Evolutionary conservation across 2,888 invertebrate species (phyloP), one percentile per base, ranked within the genome.

Genomic region (Netelia fuscicornis): DNA sequence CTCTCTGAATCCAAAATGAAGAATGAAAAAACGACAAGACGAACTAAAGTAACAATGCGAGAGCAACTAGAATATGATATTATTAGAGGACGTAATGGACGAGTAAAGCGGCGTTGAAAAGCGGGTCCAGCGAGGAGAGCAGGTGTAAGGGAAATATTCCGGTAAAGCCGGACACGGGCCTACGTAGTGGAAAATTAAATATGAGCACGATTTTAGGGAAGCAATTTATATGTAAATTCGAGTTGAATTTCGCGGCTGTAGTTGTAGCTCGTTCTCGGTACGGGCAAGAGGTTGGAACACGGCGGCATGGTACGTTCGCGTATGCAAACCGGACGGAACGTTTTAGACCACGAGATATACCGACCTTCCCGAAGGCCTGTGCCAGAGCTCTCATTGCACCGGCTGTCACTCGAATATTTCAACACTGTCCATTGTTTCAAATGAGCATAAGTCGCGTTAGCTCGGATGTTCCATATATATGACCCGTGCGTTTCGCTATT

Each of bases 141-240:
- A 86, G 64, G 83, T 67, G 82, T 62, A 75, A 81, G 76, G 56
- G 64, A 81, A 81, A 76, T 65, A 76, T 65, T 81, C 68, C 52
- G 17, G 30, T 58, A 70, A 70, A 70, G 86, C 82, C 82, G 86
- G 84, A 75, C 84, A 87, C 60, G 78, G 64, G 84, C 88, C 86
- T 83, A 81, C 76, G 80, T 85, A 86, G 86, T 88, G 89, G 88
- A 91, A 91, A 92, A 92, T 92, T 92, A 92, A 92, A 92, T 91
- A 90, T 89, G 91, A 90, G 90, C 89, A 91, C 90, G 91, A 92
- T 92, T 92, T 92, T 91, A 91, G 91, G 89, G 83, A 89, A 86
- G 89, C 92, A 92, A 92, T 92, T 92, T 92, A 92, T 92, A 92
- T 92, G 92, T 91, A 91, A 92, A 92, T 82, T 72, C 71, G n/a